A percentile compares a stretch with the other conserved stretches of the same genome.
These are phyloP conservation scores for Bufo bufo DNA, from an alignment of 2,113 vertebrate genomes.

Conservation along the genomic window DNA sequence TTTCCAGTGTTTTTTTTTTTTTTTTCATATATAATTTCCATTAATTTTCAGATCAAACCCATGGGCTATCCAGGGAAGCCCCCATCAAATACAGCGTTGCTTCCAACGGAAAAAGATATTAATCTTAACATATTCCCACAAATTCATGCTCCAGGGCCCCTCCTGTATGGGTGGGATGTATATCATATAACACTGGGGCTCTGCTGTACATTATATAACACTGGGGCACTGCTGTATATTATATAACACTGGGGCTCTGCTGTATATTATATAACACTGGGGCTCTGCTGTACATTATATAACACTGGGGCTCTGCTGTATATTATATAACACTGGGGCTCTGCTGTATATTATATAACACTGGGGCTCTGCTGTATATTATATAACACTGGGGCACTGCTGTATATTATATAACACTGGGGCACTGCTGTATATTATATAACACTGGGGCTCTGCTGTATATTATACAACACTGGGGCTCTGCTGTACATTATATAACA, in stretches of 20 bases:
- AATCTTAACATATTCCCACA: not conserved
- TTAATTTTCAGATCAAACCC: not conserved
- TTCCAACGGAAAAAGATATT: not conserved
- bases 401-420: not conserved
- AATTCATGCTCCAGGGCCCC: not conserved
- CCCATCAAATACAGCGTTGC: too few relatives aligned
- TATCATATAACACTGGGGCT: not conserved
- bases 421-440: not conserved
- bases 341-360: not conserved
- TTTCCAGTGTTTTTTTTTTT: too few relatives aligned
- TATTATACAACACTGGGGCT: not conserved
- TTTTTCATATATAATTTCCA: not conserved
- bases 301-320: not conserved
- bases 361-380: not conserved
- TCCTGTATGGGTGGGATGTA: not conserved
- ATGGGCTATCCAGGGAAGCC: not conserved
- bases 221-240: not conserved
- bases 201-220: not conserved
- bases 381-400: not conserved
- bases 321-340: not conserved
- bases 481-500: not conserved
- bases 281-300: not conserved
- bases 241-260: not conserved
- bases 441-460: not conserved
- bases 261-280: not conserved